These are phyloP conservation scores for Dusona sp. DNA, from an alignment of 2,888 invertebrate genomes.

Conservation along the genomic window DNA sequence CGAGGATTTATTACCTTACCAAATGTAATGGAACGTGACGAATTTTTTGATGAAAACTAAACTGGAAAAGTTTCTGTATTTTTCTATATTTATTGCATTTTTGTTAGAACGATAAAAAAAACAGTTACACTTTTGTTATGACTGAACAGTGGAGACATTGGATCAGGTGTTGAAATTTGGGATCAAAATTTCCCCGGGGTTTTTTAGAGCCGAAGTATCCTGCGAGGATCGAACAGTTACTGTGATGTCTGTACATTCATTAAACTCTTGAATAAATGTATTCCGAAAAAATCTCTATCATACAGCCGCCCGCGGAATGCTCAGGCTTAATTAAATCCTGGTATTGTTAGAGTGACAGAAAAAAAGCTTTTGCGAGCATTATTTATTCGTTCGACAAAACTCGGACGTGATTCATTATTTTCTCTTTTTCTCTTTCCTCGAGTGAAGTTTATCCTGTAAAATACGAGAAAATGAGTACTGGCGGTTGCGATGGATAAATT, in stretches of 20 bases:
- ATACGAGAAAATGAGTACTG: background rate
- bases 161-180: background rate
- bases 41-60: background rate
- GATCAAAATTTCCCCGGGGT: background rate
- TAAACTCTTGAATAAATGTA: background rate
- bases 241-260: background rate
- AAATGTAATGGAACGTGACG: too few relatives aligned
- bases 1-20: too few relatives aligned
- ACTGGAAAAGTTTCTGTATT: background rate
- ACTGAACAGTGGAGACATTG: background rate
- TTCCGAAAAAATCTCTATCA: slow-evolving; percentile 4
- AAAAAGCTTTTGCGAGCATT: background rate
- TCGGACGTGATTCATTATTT: background rate
- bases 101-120: background rate
- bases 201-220: background rate
- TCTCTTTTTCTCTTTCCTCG: background rate
- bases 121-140: background rate
- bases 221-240: background rate
- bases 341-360: background rate
- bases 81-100: background rate
- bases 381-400: slow-evolving; percentile 47
- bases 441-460: background rate
- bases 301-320: slow-evolving; percentile 11
- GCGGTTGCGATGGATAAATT: background rate
- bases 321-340: background rate